Conservation (phyloP, 2,113 vertebrate species). For the Phalacrocorax pelagicus region DNA sequence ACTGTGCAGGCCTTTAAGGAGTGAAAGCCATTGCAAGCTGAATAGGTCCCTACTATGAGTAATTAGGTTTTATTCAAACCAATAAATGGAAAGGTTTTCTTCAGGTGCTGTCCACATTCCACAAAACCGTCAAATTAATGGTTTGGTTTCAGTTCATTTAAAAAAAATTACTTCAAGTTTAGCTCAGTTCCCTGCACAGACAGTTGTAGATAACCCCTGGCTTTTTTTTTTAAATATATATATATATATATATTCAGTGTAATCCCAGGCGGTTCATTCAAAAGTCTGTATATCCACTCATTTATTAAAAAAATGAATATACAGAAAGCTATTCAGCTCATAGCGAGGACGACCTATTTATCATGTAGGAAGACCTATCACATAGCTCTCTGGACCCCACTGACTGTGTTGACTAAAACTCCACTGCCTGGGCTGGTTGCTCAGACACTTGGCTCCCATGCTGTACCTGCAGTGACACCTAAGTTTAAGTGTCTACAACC, state of each 20-base stretch:
- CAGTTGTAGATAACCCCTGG: neutral
- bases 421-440: neutral
- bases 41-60: neutral
- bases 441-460: neutral
- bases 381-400: neutral
- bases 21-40: neutral
- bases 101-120: neutral
- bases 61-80: neutral
- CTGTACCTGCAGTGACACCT: neutral
- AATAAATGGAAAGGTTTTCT: neutral
- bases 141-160: neutral
- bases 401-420: neutral
- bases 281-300: neutral
- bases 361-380: neutral
- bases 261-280: neutral
- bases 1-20: neutral
- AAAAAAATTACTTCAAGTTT: neutral
- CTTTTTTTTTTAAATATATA: too few relatives aligned
- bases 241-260: neutral
- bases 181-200: neutral
- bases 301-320: neutral
- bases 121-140: neutral
- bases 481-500: neutral
- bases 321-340: neutral
- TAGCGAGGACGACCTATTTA: neutral